Evolutionary conservation across 2,113 vertebrate species (phyloP).

Genomic region (Nanorana parkeri): DNA sequence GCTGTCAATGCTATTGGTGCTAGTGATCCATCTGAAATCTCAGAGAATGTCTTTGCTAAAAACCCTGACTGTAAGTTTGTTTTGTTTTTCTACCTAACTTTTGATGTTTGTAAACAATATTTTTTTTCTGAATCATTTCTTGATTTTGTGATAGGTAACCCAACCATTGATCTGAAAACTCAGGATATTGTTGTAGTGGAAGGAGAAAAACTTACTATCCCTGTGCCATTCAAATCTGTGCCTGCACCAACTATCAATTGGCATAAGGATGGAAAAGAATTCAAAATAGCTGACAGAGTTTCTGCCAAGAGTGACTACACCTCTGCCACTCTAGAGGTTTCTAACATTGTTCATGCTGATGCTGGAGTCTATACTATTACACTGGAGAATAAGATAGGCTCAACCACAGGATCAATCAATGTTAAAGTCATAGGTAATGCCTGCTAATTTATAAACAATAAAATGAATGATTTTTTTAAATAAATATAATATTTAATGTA

Average conservation of each 20-base stretch:
- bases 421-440: conserved; percentile 95
- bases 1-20: conserved; percentile 92
- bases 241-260: conserved; percentile 89
- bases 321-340: conserved; percentile 84
- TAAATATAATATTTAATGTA: not conserved
- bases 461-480: not conserved
- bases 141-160: conserved; percentile 78
- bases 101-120: not conserved
- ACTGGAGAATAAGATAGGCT: conserved; percentile 89
- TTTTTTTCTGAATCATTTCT: not conserved
- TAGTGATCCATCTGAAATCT: conserved; percentile 92
- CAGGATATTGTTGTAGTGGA: conserved; percentile 89
- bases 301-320: conserved; percentile 86
- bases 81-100: conserved; percentile 13
- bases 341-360: conserved; percentile 82
- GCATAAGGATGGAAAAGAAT: conserved; percentile 89
- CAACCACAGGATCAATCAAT: conserved; percentile 84
- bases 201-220: conserved; percentile 90
- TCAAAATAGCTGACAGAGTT: conserved; percentile 83
- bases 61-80: conserved; percentile 93
- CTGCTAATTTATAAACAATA: not conserved
- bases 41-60: conserved; percentile 93
- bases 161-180: conserved; percentile 85
- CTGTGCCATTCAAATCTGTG: conserved; percentile 89
- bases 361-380: conserved; percentile 88